phyloP scores from a whole-genome alignment of 2,797 vertebrate genomes.

The Dryobates pubescens region DNA sequence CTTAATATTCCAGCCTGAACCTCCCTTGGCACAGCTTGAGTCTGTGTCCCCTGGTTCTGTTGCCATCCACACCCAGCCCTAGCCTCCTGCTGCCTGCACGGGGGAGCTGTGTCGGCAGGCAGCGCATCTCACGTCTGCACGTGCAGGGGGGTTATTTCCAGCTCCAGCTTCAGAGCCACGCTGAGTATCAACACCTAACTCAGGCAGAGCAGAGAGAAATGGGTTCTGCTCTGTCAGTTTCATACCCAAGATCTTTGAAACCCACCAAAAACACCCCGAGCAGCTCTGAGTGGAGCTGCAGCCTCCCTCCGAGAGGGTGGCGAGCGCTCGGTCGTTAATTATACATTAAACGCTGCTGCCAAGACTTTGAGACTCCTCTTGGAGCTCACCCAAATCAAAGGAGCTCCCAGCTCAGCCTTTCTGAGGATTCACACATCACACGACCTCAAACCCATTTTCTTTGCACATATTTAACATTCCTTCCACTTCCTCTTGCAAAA shows the following conservation, averaged over 20 bases:
- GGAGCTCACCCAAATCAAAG: not conserved
- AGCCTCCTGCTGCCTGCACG: not conserved
- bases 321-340: conserved; percentile 1
- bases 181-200: not conserved
- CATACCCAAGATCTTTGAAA: not conserved
- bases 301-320: not conserved
- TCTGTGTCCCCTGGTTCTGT: too few relatives aligned
- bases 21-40: too few relatives aligned
- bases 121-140: not conserved
- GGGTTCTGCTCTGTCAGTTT: not conserved
- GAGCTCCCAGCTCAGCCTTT: not conserved
- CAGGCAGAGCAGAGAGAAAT: not conserved
- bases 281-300: not conserved
- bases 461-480: not conserved
- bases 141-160: not conserved
- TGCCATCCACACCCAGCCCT: not conserved
- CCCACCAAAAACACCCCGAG: not conserved
- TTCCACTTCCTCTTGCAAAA: not conserved
- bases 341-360: conserved; percentile 14
- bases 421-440: not conserved
- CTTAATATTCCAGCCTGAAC: too few relatives aligned
- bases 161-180: not conserved
- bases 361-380: conserved; percentile 10
- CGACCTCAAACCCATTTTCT: not conserved
- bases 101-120: not conserved